Evolutionary conservation across 92 coral and sea anemone genomes (phyloP), one percentile per base, ranked within the genome.

Genomic region (Umimayanthus chanpuru): DNA sequence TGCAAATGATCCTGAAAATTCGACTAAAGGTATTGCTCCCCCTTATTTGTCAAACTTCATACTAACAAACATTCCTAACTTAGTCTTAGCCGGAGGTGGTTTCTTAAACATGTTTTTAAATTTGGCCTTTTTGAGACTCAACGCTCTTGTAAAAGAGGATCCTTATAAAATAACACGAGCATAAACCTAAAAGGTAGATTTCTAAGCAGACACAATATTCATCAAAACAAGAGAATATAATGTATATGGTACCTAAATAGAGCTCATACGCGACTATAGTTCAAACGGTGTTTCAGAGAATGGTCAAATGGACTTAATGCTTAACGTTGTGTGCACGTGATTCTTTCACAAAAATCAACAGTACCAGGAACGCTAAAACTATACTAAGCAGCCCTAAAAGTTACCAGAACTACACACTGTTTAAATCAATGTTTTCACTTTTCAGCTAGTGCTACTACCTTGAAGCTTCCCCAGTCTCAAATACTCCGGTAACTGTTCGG

Each of bases 401-500:
- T 70, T 28, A 9, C 28, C 36, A 26, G 29, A 21, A 41, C 81
- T 26, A 21, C 56, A 9, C 26, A 77, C 8, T 26, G 32, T 28
- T 9, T 39, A 26, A 53, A 53, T 7, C 21, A 11, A 5, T 78
- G 82, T 41, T 56, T 71, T 20, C 61, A 67, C 36, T 21, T 20
- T 28, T 53, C 49, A 55, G 56, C 38, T 6, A 44, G 56, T 49
- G 43, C 6, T 85, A 88, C 20, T 89, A 97, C 99, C 98, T 93
- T 97, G 98, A 11, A 97, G 91, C 79, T 97, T 97, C 15, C 98
- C 95, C 87, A 93, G 75, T 83, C 94, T 94, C 25, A 97, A 87
- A 89, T 97, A 97, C 70, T 97, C 99, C 18, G 98, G 98, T 41
- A 97, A 92, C 68, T 93, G 94, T 14, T 92, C 95, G 4, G 98